Evolutionary conservation across 1,140 invertebrate genomes (phyloP), one percentile per base, ranked within the genome.

Genomic region (Saccostrea echinata): DNA sequence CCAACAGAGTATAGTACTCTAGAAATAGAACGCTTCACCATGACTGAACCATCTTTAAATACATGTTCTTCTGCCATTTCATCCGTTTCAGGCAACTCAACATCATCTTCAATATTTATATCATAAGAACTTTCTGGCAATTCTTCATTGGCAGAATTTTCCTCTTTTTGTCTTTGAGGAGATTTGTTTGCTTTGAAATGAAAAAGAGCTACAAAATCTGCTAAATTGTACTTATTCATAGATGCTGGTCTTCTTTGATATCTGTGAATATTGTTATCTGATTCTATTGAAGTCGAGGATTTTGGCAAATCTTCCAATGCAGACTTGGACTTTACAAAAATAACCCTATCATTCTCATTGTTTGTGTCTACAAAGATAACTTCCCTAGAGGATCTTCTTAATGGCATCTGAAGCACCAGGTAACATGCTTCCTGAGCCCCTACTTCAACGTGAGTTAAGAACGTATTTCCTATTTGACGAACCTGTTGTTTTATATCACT

Each of bases 381-480:
- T 43, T 43, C 21, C 52, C 86, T 51, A 24, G 35, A 55, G 11
- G 27, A 43, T 71, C n/a, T 76, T 80, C 68, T 86, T 16, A 86
- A 55, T 16, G 85, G 85, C 85, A 86, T 86, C 68, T 86, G 85
- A 1, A 87, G 51, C 35, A 87, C 81, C 30, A 87, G 21, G 51
- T 87, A 87, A 43, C 81, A 81, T 9, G 85, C 85, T 86, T 86
- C 85, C 55, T 86, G 85, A 1, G 71, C 85, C 16, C 68, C 64
- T 16, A 86, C 55, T 86, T 86, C 71, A 0, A 84, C 84, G 61
- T 84, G 84, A n/a, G 21, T 84, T 21, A 84, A 33, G 61, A 84
- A 84, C 33, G 55, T 43, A 55, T 90, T 90, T 18, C 87, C 89
- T 35, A 90, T 89, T 68, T 90, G 12, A 91, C 81, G n/a, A n/a